Evolutionary conservation across 2,113 vertebrate genomes (phyloP).

Genomic region (Myiagra hebetior): DNA sequence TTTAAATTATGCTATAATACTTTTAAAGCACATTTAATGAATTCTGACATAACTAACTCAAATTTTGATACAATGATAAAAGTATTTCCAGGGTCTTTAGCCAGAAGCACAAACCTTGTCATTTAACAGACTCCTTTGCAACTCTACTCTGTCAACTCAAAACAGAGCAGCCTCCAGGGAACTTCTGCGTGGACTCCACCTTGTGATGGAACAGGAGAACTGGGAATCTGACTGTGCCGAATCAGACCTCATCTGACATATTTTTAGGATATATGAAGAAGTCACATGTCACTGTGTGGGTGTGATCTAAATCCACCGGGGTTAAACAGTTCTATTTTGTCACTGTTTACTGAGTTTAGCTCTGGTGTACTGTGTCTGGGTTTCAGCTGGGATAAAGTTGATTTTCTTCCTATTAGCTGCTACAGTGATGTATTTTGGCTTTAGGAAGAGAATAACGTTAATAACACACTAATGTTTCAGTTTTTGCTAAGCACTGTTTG

Average conservation of each 20-base stretch:
- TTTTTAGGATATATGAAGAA: background rate
- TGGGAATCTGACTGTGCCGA: background rate
- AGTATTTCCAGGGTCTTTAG: background rate
- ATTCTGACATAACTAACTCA: background rate
- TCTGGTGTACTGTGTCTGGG: background rate
- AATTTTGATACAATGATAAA: background rate
- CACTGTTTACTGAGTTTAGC: background rate
- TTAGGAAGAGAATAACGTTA: background rate
- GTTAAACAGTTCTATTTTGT: background rate
- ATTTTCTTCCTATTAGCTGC: background rate
- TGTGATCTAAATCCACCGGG: background rate
- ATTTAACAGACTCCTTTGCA: background rate
- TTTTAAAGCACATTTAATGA: background rate
- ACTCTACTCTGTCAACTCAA: background rate
- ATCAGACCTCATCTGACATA: background rate
- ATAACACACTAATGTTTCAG: background rate
- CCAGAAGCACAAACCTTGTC: background rate
- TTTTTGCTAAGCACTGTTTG: background rate
- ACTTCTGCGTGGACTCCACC: background rate
- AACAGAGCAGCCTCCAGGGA: background rate
- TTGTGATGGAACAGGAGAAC: background rate
- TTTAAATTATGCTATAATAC: background rate
- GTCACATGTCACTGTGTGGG: background rate
- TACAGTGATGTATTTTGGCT: background rate
- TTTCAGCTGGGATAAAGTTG: background rate